Evolutionary conservation across 1,140 invertebrate species (phyloP).

Genomic region (Pinna nobilis): DNA sequence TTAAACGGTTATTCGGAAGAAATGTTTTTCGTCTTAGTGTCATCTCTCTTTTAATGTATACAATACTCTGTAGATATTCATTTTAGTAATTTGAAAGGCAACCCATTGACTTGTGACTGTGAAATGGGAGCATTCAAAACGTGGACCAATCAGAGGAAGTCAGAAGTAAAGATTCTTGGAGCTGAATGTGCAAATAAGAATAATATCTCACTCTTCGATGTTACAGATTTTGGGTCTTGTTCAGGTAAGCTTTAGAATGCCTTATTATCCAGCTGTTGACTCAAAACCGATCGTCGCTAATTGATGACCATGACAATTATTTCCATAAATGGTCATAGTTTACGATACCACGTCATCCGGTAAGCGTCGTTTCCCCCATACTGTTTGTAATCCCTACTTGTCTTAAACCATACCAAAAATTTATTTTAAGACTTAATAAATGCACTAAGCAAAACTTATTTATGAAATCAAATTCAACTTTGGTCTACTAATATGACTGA

Average conservation of each 20-base stretch:
- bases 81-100: conserved; percentile 3
- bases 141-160: not conserved
- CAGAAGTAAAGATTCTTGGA: not conserved
- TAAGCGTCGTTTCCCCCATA: not conserved
- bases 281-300: too few relatives aligned
- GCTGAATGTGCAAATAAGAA: conserved; percentile 23
- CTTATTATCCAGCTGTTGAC: too few relatives aligned
- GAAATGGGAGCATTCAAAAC: conserved; percentile 1
- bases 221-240: conserved; percentile 16
- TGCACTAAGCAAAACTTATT: too few relatives aligned
- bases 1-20: too few relatives aligned
- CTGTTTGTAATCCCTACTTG: not conserved
- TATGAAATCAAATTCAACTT: too few relatives aligned
- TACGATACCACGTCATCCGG: not conserved
- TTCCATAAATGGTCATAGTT: too few relatives aligned
- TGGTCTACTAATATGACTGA: too few relatives aligned
- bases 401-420: not conserved
- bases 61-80: not conserved
- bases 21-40: not conserved
- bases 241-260: not conserved
- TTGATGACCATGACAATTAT: too few relatives aligned
- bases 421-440: too few relatives aligned
- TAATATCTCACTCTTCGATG: conserved; percentile 16
- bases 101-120: conserved; percentile 6
- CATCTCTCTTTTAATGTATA: not conserved